These are phyloP conservation scores for Galeopterus variegatus DNA, from an alignment of 2,113 vertebrate genomes.

Conservation along the genomic window DNA sequence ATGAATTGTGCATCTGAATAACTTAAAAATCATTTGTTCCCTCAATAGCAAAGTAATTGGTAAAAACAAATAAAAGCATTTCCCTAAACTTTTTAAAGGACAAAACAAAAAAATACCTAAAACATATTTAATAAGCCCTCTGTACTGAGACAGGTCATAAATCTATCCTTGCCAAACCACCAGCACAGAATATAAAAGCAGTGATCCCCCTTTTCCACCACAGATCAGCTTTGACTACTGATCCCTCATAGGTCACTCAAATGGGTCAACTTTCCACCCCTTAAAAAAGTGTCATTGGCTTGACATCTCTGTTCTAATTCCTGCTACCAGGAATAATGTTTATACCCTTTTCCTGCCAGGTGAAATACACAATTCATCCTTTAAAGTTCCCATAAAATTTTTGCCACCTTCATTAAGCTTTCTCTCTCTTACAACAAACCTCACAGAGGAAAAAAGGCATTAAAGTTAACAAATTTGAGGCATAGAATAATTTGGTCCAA, in stretches of 20 bases:
- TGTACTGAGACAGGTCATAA: not conserved
- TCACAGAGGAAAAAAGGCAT: conserved; percentile 19
- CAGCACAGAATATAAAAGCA: not conserved
- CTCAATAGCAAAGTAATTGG: not conserved
- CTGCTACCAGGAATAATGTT: not conserved
- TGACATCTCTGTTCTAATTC: conserved; percentile 5
- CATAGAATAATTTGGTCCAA: not conserved
- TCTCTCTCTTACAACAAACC: not conserved
- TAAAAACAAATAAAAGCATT: conserved; percentile 1
- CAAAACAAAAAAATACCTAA: conserved; percentile 20
- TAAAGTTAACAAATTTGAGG: conserved; percentile 28
- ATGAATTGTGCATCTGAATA: conserved; percentile 3
- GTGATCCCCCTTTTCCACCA: not conserved
- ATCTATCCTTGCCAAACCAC: not conserved
- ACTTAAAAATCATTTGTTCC: conserved; percentile 15
- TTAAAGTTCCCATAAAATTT: not conserved
- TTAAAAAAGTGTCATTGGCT: not conserved
- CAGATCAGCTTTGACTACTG: not conserved
- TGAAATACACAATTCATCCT: not conserved
- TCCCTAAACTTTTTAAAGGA: conserved; percentile 25
- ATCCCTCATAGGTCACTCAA: not conserved
- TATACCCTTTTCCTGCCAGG: not conserved
- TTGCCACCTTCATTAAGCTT: not conserved
- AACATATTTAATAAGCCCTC: not conserved
- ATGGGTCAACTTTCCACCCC: not conserved